These are phyloP conservation scores for Porites divaricata DNA, from an alignment of 92 coral and sea anemone genomes.

Conservation along the genomic window DNA sequence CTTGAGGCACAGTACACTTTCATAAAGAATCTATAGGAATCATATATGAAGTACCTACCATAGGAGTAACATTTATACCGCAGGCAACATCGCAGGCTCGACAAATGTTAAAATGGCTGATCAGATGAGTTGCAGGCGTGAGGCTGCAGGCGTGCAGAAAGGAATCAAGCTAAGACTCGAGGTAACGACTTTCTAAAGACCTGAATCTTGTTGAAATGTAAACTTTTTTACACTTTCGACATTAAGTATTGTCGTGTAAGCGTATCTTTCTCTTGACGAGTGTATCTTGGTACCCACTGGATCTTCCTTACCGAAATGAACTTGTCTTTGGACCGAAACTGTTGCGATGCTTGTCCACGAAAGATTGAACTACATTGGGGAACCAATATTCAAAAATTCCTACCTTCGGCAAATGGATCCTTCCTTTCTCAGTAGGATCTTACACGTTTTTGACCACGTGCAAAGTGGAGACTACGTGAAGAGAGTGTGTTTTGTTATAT, in stretches of 20 bases:
- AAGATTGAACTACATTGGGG: slow-evolving; percentile 37
- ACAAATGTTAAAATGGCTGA: too few species aligned
- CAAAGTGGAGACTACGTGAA: slow-evolving; percentile 40
- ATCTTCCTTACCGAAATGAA: not conserved
- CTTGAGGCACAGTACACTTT: too few species aligned
- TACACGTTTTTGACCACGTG: slow-evolving; percentile 48
- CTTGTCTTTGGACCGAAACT: not conserved
- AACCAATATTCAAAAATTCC: slow-evolving; percentile 30
- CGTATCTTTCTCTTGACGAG: not conserved
- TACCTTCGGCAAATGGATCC: slow-evolving; percentile 48
- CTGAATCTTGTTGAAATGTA: not conserved
- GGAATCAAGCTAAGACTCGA: too few species aligned
- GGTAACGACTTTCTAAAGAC: too few species aligned
- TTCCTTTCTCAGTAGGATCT: slow-evolving; percentile 16
- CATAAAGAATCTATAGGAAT: too few species aligned
- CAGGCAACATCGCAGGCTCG: too few species aligned
- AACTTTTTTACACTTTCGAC: too few species aligned
- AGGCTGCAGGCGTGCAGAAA: too few species aligned
- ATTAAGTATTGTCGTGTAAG: not conserved
- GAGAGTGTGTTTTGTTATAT: slow-evolving; percentile 39
- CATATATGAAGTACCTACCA: too few species aligned
- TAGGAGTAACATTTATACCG: too few species aligned
- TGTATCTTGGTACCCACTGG: not conserved
- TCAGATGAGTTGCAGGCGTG: too few species aligned
- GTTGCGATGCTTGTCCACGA: slow-evolving; percentile 46